Percentiles rank a stretch among this genome's conserved stretches.
phyloP scores from a whole-genome alignment of 2,797 vertebrate genomes.

The Petrocephalus sullivani region DNA sequence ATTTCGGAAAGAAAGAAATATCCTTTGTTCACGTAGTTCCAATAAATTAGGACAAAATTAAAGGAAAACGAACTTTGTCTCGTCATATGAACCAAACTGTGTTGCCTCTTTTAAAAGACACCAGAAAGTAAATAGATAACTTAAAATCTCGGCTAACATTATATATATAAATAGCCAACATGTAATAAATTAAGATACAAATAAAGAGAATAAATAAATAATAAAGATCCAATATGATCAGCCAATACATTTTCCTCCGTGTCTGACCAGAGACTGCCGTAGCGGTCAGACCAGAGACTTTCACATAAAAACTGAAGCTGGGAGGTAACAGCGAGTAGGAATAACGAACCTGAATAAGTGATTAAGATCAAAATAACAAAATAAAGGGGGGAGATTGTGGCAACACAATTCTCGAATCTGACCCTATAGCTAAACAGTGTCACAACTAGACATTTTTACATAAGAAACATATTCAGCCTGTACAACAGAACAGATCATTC shows the following conservation, averaged over 20 bases:
- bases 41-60: constrained; percentile 54
- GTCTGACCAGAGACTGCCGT: background rate
- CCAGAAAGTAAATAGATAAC: constrained; percentile 74
- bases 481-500: constrained; percentile 69
- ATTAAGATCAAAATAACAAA: constrained; percentile 46
- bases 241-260: constrained; percentile 48
- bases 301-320: constrained; percentile 30
- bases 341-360: constrained; percentile 27
- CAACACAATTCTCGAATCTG: constrained; percentile 61
- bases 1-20: constrained; percentile 57
- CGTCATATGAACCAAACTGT: constrained; percentile 58
- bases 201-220: constrained; percentile 56
- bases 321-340: constrained; percentile 17
- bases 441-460: constrained; percentile 50
- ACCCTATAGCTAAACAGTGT: constrained; percentile 48
- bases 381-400: constrained; percentile 56
- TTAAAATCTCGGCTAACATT: constrained; percentile 69
- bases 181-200: constrained; percentile 72
- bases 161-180: constrained; percentile 50
- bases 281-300: constrained; percentile 33
- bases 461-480: constrained; percentile 45
- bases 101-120: constrained; percentile 68
- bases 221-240: constrained; percentile 73
- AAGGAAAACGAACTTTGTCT: constrained; percentile 39
- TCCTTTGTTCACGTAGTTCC: constrained; percentile 41